These are phyloP conservation scores for Drosophila saltans DNA, from an alignment of 1,140 invertebrate genomes.

Conservation along the genomic window DNA sequence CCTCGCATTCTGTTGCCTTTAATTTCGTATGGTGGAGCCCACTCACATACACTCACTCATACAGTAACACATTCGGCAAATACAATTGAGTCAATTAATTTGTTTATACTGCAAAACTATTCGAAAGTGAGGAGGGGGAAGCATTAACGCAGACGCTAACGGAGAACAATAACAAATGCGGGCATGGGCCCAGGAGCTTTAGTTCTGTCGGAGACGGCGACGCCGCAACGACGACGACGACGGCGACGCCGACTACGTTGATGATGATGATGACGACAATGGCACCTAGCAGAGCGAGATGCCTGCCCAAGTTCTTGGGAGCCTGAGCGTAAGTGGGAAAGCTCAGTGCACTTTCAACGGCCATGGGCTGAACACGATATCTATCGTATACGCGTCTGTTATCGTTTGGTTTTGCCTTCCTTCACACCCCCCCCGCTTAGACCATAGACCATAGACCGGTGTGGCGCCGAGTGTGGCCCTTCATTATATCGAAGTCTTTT, in stretches of 20 bases:
- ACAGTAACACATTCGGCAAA: conserved; percentile 8
- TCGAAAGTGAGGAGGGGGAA: conserved; percentile 26
- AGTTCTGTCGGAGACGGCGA: not conserved
- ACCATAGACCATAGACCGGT: not conserved
- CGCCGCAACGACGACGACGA: conserved; percentile 1
- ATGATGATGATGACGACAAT: not conserved
- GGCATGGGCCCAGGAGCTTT: conserved; percentile 12
- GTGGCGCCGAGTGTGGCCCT: not conserved
- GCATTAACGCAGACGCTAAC: not conserved
- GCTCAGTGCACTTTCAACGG: conserved; percentile 62
- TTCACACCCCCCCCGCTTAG: conserved; percentile 13
- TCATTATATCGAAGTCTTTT: conserved; percentile 10
- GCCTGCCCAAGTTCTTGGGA: conserved; percentile 23
- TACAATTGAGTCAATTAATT: conserved; percentile 66
- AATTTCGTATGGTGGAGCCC: not conserved
- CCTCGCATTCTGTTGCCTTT: not conserved
- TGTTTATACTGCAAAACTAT: conserved; percentile 76
- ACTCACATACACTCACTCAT: not conserved
- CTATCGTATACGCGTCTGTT: conserved; percentile 44
- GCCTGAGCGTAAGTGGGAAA: conserved; percentile 25
- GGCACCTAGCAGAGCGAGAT: not conserved
- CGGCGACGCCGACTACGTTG: not conserved
- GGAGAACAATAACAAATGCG: conserved; percentile 1
- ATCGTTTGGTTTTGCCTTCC: conserved; percentile 23
- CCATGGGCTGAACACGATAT: conserved; percentile 70